Evolutionary conservation across 2,888 invertebrate genomes (phyloP).

Genomic region (Pachymerium ferrugineum): DNA sequence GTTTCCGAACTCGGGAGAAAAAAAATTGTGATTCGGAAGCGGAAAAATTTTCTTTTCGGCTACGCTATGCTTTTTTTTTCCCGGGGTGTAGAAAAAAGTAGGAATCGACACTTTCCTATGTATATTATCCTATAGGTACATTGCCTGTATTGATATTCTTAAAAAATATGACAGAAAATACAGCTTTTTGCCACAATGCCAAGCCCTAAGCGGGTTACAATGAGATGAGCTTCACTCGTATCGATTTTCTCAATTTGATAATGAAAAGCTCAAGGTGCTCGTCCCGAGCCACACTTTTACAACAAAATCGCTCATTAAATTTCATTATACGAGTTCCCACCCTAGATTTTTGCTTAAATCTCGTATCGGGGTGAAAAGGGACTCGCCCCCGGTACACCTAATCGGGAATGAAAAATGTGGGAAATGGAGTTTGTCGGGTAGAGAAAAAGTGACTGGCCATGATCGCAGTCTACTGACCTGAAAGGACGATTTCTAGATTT

Average conservation of each 20-base stretch:
- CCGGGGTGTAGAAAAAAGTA: no score
- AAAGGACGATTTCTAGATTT: not conserved
- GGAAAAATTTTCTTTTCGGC: no score
- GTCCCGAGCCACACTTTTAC: not conserved
- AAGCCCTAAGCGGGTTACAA: slow-evolving; percentile 15
- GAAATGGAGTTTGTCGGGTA: not conserved
- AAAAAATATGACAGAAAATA: not conserved
- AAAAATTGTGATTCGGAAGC: no score
- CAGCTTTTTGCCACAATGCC: slow-evolving; percentile 4
- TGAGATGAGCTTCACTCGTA: slow-evolving; percentile 25
- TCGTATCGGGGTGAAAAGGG: not conserved
- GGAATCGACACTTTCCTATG: no score
- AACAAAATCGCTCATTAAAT: not conserved
- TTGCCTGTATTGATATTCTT: no score
- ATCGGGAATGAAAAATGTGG: not conserved
- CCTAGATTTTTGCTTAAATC: not conserved
- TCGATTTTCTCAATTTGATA: slow-evolving; percentile 20
- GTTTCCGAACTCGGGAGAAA: no score
- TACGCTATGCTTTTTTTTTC: no score
- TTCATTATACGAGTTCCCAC: not conserved
- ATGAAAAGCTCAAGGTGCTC: slow-evolving; percentile 11
- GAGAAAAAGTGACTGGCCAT: slow-evolving; percentile 27
- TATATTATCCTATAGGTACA: no score
- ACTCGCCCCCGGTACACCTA: not conserved
- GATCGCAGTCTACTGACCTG: slow-evolving; percentile 17